A percentile compares a stretch with the other conserved stretches of the same genome.
phyloP scores from a whole-genome alignment of 2,113 vertebrate species.

The Microcebus jonahi region DNA sequence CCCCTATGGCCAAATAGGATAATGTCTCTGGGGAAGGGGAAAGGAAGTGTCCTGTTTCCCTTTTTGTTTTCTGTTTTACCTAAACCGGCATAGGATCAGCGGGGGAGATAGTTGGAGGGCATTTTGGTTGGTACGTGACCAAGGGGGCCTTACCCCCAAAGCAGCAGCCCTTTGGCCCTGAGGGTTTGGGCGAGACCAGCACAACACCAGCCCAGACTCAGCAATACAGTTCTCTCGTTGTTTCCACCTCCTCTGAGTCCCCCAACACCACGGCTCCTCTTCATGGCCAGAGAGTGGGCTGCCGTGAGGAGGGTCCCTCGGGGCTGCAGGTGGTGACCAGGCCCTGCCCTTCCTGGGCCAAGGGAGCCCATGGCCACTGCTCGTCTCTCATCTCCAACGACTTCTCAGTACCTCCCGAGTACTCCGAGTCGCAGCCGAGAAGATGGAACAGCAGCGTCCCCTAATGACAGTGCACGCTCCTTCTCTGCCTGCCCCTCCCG shows the following conservation, averaged over 20 bases:
- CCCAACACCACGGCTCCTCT: not conserved
- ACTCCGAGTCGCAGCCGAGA: not conserved
- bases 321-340: not conserved
- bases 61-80: constrained; percentile 10
- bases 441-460: not conserved
- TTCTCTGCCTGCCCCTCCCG: not conserved
- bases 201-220: not conserved
- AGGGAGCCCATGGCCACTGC: not conserved
- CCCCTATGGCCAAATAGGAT: not conserved
- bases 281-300: not conserved
- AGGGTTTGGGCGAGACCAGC: not conserved
- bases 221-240: not conserved
- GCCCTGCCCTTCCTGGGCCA: not conserved
- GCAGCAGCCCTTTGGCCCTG: not conserved
- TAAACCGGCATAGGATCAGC: not conserved
- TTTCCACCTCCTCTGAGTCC: not conserved
- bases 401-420: not conserved
- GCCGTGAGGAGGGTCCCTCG: not conserved
- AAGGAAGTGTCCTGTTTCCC: not conserved
- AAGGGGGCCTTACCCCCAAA: not conserved
- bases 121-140: not conserved
- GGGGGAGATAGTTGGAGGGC: not conserved
- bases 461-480: not conserved
- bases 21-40: not conserved
- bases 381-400: not conserved